These are phyloP conservation scores for Phalacrocorax carbo DNA, from an alignment of 2,113 vertebrate species.

Conservation along the genomic window DNA sequence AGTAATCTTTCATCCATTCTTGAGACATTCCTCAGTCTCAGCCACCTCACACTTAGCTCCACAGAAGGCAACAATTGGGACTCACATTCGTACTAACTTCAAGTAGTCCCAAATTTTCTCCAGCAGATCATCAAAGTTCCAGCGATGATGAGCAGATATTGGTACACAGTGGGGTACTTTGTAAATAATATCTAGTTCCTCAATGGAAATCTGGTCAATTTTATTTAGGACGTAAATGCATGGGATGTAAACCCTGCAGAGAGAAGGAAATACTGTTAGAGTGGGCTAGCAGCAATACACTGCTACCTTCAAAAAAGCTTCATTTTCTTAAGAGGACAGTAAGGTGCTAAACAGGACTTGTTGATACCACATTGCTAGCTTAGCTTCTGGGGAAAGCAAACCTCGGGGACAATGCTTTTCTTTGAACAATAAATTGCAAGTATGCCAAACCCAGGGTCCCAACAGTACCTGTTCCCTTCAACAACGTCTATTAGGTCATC, in stretches of 20 bases:
- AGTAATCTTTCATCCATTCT: not conserved
- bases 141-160: constrained; percentile 97
- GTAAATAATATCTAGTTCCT: constrained; percentile 97
- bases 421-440: not conserved
- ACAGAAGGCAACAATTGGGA: not conserved
- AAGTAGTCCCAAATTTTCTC: constrained; percentile 98
- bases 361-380: not conserved
- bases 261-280: not conserved
- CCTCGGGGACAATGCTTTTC: not conserved
- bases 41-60: not conserved
- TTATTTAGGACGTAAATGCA: constrained; percentile 98
- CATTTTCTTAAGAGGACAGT: not conserved
- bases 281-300: not conserved
- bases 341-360: not conserved
- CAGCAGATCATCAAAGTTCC: constrained; percentile 98
- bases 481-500: constrained; percentile 98
- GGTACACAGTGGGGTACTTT: constrained; percentile 98
- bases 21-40: not conserved
- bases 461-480: constrained; percentile 91
- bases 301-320: not conserved
- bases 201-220: constrained; percentile 98
- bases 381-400: not conserved
- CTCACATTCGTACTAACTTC: constrained; percentile 94
- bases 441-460: not conserved
- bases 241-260: constrained; percentile 91